phyloP scores from a whole-genome alignment of 1,140 invertebrate genomes.

The Trachelipus rathkii region DNA sequence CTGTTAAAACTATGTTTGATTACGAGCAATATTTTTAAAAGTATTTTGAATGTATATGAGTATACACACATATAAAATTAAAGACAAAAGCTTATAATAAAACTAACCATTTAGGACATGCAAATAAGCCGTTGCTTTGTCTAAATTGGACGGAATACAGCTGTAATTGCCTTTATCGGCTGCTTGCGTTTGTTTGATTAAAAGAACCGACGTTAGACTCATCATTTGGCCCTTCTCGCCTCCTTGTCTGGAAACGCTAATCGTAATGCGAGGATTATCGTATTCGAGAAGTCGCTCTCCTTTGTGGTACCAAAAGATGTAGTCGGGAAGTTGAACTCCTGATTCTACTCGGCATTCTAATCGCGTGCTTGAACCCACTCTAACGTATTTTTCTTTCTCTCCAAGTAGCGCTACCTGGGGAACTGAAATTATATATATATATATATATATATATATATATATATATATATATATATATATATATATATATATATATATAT shows the following conservation, averaged over 20 bases:
- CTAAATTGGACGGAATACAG: conserved; percentile 49
- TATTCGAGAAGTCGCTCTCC: conserved; percentile 40
- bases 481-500: no score
- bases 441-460: conserved; percentile 12
- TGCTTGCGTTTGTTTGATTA: conserved; percentile 46
- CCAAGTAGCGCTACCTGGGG: conserved; percentile 46
- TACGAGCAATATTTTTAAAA: no score
- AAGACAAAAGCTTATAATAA: no score
- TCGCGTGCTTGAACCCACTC: conserved; percentile 47
- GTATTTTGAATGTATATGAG: no score
- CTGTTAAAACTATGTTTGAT: no score
- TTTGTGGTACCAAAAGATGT: conserved; percentile 48
- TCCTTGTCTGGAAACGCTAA: conserved; percentile 46
- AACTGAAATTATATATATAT: conserved; percentile 38
- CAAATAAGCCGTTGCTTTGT: conserved; percentile 47
- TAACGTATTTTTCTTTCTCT: conserved; percentile 44
- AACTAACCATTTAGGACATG: conserved; percentile 49
- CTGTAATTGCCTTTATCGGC: conserved; percentile 50
- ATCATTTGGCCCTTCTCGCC: conserved; percentile 38
- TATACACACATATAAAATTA: no score
- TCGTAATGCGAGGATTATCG: conserved; percentile 47
- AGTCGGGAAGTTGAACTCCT: conserved; percentile 47
- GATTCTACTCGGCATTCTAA: conserved; percentile 47
- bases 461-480: background rate
- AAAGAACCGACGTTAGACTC: conserved; percentile 42